Evolutionary conservation across 2,888 invertebrate genomes (phyloP), one percentile per base, ranked within the genome.

Genomic region (Atrina japonica): DNA sequence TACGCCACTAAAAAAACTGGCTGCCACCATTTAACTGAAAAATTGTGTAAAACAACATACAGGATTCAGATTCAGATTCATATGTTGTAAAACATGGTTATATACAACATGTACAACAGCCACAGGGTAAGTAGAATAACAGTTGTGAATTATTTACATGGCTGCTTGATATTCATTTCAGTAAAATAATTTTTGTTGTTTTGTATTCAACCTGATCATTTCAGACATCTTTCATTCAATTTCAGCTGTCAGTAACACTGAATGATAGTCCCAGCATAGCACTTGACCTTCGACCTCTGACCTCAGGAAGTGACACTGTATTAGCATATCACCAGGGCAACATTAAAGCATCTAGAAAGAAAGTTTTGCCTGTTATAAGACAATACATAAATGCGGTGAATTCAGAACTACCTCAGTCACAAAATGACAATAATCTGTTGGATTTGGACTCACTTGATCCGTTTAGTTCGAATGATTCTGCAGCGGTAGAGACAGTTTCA

Each of bases 291-390:
- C 75, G 83, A 29, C 76, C 77, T 21, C 35, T 64, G 16, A 50
- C 63, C n/a, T 25, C 27, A 27, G 41, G 52, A 25, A 18, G 23
- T 18, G 43, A 45, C 41, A 16, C 21, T 16, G 30, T 18, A 11
- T 30, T 47, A 21, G 71, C 82, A 21, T 89, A 86, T 69, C 66
- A 73, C 9, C 91, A 91, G 77, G 83, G 80, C 30, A 90, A 90
- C 66, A 74, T 84, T 1, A 77, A 77, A 45, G 87, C 88, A 1
- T 88, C 88, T 0, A 69, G 90, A 18, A 90, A 90, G 79, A 77
- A 83, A 66, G 84, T 91, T 47, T 75, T 90, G 50, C 90, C 90
- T 0, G 68, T 88, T 7, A 63, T 90, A 27, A 81, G 79, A 55
- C 72, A 75, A 6, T 83, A 83, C 68, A 68, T 86, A 6, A 71